A percentile compares a stretch with the other conserved stretches of the same genome.
Conservation (phyloP, 2,797 vertebrate genomes). For the Rhinophrynus dorsalis region DNA sequence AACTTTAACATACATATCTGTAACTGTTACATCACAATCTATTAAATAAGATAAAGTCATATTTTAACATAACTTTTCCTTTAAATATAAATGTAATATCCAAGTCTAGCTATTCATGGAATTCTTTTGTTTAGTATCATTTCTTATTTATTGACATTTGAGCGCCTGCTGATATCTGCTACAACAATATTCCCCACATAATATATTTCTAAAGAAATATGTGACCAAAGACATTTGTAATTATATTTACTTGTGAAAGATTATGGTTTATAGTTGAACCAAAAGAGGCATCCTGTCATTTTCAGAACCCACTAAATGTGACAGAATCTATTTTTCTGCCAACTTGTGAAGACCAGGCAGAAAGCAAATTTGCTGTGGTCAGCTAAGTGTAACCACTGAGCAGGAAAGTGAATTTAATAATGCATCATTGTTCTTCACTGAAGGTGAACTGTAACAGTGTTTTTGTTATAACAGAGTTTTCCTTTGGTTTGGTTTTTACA, state of each 20-base stretch:
- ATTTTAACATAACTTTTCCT: too few species aligned
- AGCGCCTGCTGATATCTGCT: conserved; percentile 86
- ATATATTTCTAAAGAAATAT: conserved; percentile 75
- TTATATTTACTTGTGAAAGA: conserved; percentile 99
- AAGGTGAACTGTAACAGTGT: conserved; percentile 99
- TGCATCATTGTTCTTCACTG: conserved; percentile 99
- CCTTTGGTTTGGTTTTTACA: conserved; percentile 75
- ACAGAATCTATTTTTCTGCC: conserved; percentile 99
- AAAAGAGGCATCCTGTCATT: conserved; percentile 99
- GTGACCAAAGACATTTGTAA: conserved; percentile 95
- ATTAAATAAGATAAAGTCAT: too few species aligned
- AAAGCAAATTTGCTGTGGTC: conserved; percentile 99
- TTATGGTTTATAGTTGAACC: conserved; percentile 91
- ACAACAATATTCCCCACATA: conserved; percentile 83
- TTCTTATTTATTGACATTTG: conserved; percentile 83
- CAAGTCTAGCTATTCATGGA: conserved; percentile 71
- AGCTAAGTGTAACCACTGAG: conserved; percentile 99
- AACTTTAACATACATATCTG: too few species aligned
- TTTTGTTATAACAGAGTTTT: conserved; percentile 83
- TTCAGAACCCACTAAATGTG: conserved; percentile 99
- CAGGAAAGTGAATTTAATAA: conserved; percentile 99
- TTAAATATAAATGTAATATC: conserved; percentile 78
- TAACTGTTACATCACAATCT: too few species aligned
- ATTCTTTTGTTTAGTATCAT: conserved; percentile 79
- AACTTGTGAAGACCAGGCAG: conserved; percentile 97